phyloP scores from a whole-genome alignment of 2,888 invertebrate genomes.

The Lepetodrilus schrolli region DNA sequence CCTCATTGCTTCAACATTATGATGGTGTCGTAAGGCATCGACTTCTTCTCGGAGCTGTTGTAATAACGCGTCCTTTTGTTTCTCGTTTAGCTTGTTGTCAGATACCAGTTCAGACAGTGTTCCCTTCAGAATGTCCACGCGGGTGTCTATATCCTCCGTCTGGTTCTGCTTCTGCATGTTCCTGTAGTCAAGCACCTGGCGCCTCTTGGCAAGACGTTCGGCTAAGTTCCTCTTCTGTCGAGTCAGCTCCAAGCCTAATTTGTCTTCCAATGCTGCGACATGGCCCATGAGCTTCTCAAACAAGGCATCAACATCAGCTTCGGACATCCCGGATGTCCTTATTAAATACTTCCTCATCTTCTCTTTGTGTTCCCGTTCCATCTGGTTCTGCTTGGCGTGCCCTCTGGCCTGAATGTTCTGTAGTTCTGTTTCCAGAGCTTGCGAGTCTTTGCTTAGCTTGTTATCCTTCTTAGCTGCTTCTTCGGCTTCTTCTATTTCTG shows the following conservation, averaged over 20 bases:
- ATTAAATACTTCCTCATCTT: constrained; percentile 58
- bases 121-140: constrained; percentile 50
- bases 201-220: constrained; percentile 64
- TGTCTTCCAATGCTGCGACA: constrained; percentile 60
- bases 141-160: constrained; percentile 44
- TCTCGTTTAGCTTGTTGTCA: constrained; percentile 59
- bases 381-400: constrained; percentile 57
- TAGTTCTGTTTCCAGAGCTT: constrained; percentile 54
- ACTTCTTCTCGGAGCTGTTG: constrained; percentile 60
- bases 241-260: constrained; percentile 60
- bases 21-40: too few relatives aligned
- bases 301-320: constrained; percentile 64
- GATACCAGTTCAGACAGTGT: constrained; percentile 52
- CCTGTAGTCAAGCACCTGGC: constrained; percentile 63
- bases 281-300: constrained; percentile 59
- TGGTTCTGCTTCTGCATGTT: constrained; percentile 55
- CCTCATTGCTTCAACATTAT: not conserved
- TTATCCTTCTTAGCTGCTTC: constrained; percentile 57
- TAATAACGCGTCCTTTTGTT: constrained; percentile 65
- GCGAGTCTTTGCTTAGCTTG: constrained; percentile 51
- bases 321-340: constrained; percentile 63
- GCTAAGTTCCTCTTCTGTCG: constrained; percentile 66
- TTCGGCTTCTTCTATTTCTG: constrained; percentile 58
- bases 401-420: constrained; percentile 54
- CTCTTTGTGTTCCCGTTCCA: constrained; percentile 62